phyloP scores from a whole-genome alignment of 92 coral and sea anemone species.

The Palythoa grandis region DNA sequence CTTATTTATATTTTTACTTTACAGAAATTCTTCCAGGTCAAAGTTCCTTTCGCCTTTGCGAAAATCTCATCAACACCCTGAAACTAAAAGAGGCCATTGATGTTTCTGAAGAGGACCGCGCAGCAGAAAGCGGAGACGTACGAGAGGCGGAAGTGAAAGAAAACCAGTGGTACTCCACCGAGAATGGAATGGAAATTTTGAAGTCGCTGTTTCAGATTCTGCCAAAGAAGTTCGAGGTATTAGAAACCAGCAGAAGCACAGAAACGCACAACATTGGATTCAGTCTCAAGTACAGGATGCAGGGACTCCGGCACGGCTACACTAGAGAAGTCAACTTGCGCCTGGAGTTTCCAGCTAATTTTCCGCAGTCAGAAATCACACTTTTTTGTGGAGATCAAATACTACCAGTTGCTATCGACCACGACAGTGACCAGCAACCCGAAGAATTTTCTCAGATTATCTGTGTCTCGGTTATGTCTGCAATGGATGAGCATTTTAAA shows the following conservation, averaged over 20 bases:
- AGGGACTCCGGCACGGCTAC: too few relatives aligned
- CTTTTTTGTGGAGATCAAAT: background rate
- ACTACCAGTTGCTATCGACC: background rate
- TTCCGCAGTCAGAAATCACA: conserved; percentile 49
- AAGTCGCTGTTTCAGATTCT: conserved; percentile 36
- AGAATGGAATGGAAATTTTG: conserved; percentile 59
- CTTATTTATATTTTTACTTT: background rate
- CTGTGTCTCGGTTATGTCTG: background rate
- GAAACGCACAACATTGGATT: conserved; percentile 66
- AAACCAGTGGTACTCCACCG: conserved; percentile 76
- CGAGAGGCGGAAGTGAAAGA: conserved; percentile 56
- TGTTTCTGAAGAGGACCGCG: conserved; percentile 16
- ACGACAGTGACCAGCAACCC: background rate
- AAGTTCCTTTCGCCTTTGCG: conserved; percentile 52
- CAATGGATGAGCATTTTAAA: background rate
- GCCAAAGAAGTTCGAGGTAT: conserved; percentile 11
- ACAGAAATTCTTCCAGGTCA: conserved; percentile 53
- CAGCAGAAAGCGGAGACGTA: conserved; percentile 1
- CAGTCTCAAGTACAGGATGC: background rate
- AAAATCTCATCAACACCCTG: background rate
- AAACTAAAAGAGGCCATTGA: background rate
- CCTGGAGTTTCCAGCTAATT: conserved; percentile 64
- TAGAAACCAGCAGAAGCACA: conserved; percentile 66
- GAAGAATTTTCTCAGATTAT: conserved; percentile 11
- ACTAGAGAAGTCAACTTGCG: conserved; percentile 1